Conservation (phyloP, 2,888 invertebrate species). For the Endotricha flammealis region DNA sequence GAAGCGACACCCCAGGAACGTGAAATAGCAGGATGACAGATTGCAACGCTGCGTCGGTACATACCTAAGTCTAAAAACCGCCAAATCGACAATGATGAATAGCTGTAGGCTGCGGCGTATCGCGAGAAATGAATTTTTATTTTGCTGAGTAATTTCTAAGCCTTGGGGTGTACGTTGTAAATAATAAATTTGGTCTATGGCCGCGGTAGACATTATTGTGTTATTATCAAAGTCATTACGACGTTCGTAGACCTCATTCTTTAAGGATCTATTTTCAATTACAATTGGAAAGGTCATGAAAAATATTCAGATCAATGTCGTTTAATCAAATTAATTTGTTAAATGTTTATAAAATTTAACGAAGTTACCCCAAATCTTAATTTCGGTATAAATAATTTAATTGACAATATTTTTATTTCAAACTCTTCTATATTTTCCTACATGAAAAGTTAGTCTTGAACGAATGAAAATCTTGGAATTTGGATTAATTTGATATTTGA, state of each 20-base stretch:
- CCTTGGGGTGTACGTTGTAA: slow-evolving; percentile 17
- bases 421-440: too few species aligned
- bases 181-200: slow-evolving; percentile 19
- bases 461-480: too few species aligned
- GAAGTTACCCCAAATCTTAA: too few species aligned
- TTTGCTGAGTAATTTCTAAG: slow-evolving; percentile 24
- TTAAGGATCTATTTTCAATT: slow-evolving; percentile 5
- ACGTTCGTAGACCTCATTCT: slow-evolving; percentile 11
- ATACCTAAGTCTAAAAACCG: slow-evolving; percentile 21
- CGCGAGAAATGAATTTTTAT: slow-evolving; percentile 14
- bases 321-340: too few species aligned
- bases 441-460: too few species aligned
- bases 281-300: neutral
- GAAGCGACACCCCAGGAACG: slow-evolving; percentile 41
- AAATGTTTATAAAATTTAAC: too few species aligned
- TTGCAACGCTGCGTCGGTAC: slow-evolving; percentile 31
- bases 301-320: neutral
- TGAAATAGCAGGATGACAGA: slow-evolving; percentile 47
- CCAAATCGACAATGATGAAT: slow-evolving; percentile 19
- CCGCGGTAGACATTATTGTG: slow-evolving; percentile 15
- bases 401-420: too few species aligned
- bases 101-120: slow-evolving; percentile 8
- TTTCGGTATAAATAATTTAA: too few species aligned
- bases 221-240: slow-evolving; percentile 6
- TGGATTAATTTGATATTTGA: too few species aligned